A percentile compares a stretch with the other conserved stretches of the same genome.
Evolutionary conservation across 2,888 invertebrate species (phyloP).

Genomic region (Rapana venosa): DNA sequence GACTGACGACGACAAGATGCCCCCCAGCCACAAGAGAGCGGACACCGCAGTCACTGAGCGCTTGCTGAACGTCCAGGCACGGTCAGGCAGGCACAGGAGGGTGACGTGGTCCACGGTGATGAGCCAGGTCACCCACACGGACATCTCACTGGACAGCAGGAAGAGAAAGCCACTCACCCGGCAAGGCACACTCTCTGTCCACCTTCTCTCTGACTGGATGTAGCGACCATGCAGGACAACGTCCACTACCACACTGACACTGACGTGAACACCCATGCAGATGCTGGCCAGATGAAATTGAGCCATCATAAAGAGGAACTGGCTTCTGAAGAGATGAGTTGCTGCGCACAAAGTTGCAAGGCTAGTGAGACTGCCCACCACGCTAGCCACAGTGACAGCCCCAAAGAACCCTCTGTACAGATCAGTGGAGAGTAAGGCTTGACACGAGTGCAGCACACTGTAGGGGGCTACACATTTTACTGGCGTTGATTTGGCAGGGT

Average conservation of each 20-base stretch:
- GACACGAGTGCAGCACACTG: conserved; percentile 41
- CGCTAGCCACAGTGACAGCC: conserved; percentile 13
- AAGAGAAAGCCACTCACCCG: conserved; percentile 45
- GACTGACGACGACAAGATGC: conserved; percentile 62
- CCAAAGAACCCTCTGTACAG: conserved; percentile 16
- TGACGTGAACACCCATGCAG: conserved; percentile 56
- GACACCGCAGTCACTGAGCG: conserved; percentile 43
- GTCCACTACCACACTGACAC: conserved; percentile 56
- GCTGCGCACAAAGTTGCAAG: conserved; percentile 24
- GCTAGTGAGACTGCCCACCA: conserved; percentile 35
- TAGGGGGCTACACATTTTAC: not conserved
- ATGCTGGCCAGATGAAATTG: conserved; percentile 54
- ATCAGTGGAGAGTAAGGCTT: conserved; percentile 29
- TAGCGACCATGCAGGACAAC: conserved; percentile 54
- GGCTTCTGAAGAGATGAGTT: not conserved
- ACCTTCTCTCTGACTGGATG: conserved; percentile 55
- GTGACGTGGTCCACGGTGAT: conserved; percentile 83
- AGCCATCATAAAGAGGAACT: conserved; percentile 16
- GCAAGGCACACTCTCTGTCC: conserved; percentile 57
- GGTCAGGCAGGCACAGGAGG: conserved; percentile 66
- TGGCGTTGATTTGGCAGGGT: too few species aligned
- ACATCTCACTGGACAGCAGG: conserved; percentile 81
- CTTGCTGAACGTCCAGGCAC: not conserved
- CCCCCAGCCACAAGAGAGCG: conserved; percentile 64
- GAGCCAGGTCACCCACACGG: conserved; percentile 82